Evolutionary conservation across 2,888 invertebrate genomes (phyloP), one percentile per base, ranked within the genome.

Genomic region (Hartigia nigra): DNA sequence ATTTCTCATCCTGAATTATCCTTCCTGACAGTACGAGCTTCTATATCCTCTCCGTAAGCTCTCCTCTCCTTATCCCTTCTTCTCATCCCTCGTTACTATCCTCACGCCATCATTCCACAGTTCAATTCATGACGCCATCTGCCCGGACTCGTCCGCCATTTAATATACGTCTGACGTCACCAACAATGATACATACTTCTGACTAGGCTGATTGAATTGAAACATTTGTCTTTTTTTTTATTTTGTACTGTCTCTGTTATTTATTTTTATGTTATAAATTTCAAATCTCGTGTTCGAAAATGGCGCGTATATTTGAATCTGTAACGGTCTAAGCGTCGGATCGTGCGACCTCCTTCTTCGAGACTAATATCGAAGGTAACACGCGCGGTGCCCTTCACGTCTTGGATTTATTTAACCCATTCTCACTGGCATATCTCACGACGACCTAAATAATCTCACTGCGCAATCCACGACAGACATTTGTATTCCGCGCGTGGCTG

Each of bases 401-500:
- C 72, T 31, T 14, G 36, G 37, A 75, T 75, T 75, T 75, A 75
- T 75, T 36, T n/a, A 9, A 31, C 12, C 75, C 75, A 75, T 75
- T 75, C 36, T 36, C 75, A 11, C 75, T 14, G 31, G 75, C 75
- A 75, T 75, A 31, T 75, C 75, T 34, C 75, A 75, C 75, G 75
- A 14, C 75, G 75, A 75, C 36, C 75, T 75, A 75, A 75, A 75
- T 75, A 75, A 75, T 75, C 75, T 75, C 75, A 34, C 35, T 34
- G 75, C 37, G 75, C 75, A 36, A 75, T 75, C 75, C 75, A 12
- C 36, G 12, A 23, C 55, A 75, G 75, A 36, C 75, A 75, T 75
- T 75, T 75, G 75, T 75, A 75, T 75, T 75, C 75, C 75, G 75
- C 75, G 75, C 75, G 75, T 36, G 36, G 75, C 35, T 75, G 75